phyloP scores from a whole-genome alignment of 92 coral and sea anemone genomes.

The Epizoanthus ramosus region DNA sequence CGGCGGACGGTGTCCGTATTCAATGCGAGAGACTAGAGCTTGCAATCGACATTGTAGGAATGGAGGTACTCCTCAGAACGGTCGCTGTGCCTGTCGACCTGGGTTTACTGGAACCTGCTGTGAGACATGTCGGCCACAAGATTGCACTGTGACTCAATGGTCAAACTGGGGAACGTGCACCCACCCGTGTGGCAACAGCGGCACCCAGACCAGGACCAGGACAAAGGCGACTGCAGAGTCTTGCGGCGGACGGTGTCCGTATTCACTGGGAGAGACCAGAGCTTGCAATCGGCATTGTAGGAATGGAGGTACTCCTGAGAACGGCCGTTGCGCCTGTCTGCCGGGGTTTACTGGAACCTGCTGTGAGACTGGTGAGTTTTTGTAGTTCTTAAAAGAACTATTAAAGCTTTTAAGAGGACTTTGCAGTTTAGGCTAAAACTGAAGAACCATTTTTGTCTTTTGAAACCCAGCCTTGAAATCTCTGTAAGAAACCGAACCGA shows the following conservation, averaged over 20 bases:
- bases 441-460: no score
- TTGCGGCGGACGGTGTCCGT: slow-evolving; percentile 71
- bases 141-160: slow-evolving; percentile 50
- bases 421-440: no score
- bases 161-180: slow-evolving; percentile 65
- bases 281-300: slow-evolving; percentile 80
- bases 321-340: slow-evolving; percentile 67
- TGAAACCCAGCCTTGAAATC: no score
- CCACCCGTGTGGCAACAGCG: slow-evolving; percentile 77
- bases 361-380: slow-evolving; percentile 71
- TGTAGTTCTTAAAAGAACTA: no score
- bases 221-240: slow-evolving; percentile 50
- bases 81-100: slow-evolving; percentile 65
- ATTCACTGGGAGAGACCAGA: slow-evolving; percentile 49
- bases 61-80: slow-evolving; percentile 71
- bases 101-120: slow-evolving; percentile 86
- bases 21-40: slow-evolving; percentile 51
- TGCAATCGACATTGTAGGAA: slow-evolving; percentile 79
- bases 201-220: slow-evolving; percentile 69
- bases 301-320: slow-evolving; percentile 71
- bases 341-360: slow-evolving; percentile 82
- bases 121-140: slow-evolving; percentile 15
- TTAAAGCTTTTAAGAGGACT: no score
- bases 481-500: no score
- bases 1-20: slow-evolving; percentile 69